Conservation (phyloP, 2,797 vertebrate genomes). For the Sparidentex hasta region DNA sequence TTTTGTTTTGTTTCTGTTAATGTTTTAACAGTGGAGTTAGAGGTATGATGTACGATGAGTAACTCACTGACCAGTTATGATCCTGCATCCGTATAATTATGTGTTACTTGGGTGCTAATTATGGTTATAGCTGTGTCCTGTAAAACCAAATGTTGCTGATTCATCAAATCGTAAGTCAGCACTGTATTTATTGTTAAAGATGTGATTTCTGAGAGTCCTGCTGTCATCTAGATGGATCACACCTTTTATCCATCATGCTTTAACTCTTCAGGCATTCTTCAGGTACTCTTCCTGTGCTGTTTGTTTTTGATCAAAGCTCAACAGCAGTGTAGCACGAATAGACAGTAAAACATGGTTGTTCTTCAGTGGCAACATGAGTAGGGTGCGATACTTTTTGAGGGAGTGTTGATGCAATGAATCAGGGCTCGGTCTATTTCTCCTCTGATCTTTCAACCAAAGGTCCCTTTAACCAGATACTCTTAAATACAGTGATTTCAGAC, state of each 20-base stretch:
- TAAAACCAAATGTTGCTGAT: constrained; percentile 5
- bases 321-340: background rate
- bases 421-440: constrained; percentile 18
- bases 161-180: constrained; percentile 10
- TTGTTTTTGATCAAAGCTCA: constrained; percentile 19
- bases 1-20: background rate
- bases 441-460: constrained; percentile 57
- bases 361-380: constrained; percentile 1
- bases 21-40: background rate
- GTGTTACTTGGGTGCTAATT: background rate
- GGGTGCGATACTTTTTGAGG: constrained; percentile 25
- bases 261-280: background rate
- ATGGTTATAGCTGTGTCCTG: constrained; percentile 8
- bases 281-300: background rate
- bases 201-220: constrained; percentile 2
- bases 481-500: constrained; percentile 62
- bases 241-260: background rate
- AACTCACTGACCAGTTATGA: constrained; percentile 9
- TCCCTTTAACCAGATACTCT: constrained; percentile 50
- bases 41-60: background rate
- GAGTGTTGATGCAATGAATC: constrained; percentile 32
- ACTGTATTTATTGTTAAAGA: constrained; percentile 15
- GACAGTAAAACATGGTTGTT: constrained; percentile 3
- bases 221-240: background rate
- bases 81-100: constrained; percentile 10